Conservation (phyloP, 2,113 vertebrate genomes). For the Tringa solitaria region DNA sequence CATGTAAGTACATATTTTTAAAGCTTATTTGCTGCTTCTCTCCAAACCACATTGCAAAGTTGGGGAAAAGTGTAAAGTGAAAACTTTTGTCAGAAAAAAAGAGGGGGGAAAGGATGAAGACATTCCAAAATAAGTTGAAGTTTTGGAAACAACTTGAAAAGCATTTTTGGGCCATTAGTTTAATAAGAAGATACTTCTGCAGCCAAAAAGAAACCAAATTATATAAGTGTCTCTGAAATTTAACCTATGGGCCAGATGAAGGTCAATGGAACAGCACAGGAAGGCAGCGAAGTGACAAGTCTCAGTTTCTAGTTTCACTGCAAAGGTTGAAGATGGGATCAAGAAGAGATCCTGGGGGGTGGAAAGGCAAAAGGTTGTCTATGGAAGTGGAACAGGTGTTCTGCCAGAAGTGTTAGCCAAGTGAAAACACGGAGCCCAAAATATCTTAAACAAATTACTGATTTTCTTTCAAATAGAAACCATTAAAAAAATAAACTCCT, state of each 20-base stretch:
- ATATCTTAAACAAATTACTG: rapidly evolving
- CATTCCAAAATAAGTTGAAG: neutral
- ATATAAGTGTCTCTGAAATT: rapidly evolving
- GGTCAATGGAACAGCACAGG: neutral
- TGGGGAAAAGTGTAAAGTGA: neutral
- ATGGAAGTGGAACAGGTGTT: neutral
- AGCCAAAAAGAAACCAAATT: neutral
- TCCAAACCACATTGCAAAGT: neutral
- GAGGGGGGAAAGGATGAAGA: neutral
- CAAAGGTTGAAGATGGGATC: neutral
- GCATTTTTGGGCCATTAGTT: neutral
- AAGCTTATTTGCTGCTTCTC: neutral
- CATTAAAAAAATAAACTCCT: neutral
- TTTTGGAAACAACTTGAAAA: neutral
- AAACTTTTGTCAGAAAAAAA: neutral
- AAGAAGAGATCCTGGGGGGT: neutral
- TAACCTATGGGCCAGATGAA: neutral
- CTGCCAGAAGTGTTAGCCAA: neutral
- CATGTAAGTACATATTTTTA: neutral
- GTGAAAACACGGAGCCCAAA: neutral
- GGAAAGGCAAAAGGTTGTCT: neutral
- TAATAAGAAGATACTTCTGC: neutral
- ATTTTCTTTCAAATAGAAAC: neutral
- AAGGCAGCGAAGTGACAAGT: neutral
- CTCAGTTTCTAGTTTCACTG: neutral